Evolutionary conservation across 2,113 vertebrate species (phyloP), one percentile per base, ranked within the genome.

Genomic region (Cercopithecus mona): DNA sequence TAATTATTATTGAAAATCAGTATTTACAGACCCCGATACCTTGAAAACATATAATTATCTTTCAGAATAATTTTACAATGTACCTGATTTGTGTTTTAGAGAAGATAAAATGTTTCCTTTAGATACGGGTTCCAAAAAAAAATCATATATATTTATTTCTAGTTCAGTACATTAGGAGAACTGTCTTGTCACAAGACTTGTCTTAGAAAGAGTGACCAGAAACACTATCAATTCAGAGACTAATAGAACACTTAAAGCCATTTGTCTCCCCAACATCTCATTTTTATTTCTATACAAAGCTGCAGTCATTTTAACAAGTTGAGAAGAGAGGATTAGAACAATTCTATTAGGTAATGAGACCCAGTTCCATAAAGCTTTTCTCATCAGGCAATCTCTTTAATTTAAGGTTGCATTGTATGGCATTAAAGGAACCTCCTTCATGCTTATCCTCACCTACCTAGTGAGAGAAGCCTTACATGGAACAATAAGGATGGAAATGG

Each of bases 31-130:
- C 38, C 8, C 35, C 12, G 13, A n/a, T 78, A 85, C 20, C 55
- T 90, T 85, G 7, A 73, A 93, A 93, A 88, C 25, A 55, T 48
- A 18, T 81, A 97, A 97, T 98, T 98, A 98, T 81, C 59, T 94
- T 89, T 86, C 82, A 66, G 50, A 97, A 97, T 82, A 61, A 12
- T 73, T 97, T 97, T n/a, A 59, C n/a, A 92, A 45, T 52, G 2
- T 57, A 70, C 45, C n/a, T 93, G 10, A 43, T 87, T 97, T 97
- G 52, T 97, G 52, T 89, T 96, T 92, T 82, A 64, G 94, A 79
- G 75, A 27, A 97, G 97, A 87, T 43, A 20, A 87, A 95, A 8
- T 10, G 45, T 23, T 38, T 16, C 45, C 20, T 52, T 93, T 82
- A 70, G 23, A 66, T 79, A 40, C 35, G 0, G 20, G 7, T 27